These are phyloP conservation scores for Yponomeuta cagnagella DNA, from an alignment of 2,888 invertebrate species.

Conservation along the genomic window DNA sequence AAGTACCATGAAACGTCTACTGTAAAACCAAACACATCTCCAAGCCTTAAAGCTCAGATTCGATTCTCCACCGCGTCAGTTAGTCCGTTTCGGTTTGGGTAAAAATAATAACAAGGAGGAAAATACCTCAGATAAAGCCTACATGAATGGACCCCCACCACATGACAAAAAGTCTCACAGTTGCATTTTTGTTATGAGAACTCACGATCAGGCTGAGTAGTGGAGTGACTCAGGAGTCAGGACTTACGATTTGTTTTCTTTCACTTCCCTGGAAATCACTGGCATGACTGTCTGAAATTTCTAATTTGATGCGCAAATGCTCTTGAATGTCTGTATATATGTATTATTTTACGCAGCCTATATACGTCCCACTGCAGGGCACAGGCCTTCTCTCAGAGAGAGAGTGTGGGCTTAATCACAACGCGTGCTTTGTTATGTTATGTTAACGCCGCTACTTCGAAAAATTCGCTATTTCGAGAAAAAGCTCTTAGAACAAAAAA, in stretches of 20 bases:
- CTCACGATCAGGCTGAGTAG: constrained; percentile 44
- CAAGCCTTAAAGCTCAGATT: background rate
- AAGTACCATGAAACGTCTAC: background rate
- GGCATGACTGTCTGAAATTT: background rate
- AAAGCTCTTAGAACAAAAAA: too few relatives aligned
- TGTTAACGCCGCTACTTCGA: too few relatives aligned
- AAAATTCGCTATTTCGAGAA: too few relatives aligned
- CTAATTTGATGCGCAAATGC: too few relatives aligned
- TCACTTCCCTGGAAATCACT: constrained; percentile 2
- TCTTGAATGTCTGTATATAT: too few relatives aligned
- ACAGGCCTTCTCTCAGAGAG: too few relatives aligned
- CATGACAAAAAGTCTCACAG: background rate
- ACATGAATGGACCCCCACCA: constrained; percentile 2
- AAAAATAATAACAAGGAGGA: constrained; percentile 8
- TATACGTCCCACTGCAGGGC: too few relatives aligned
- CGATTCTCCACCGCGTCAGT: background rate
- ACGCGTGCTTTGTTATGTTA: too few relatives aligned
- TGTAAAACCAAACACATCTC: background rate
- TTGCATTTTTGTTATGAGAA: background rate
- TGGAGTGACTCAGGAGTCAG: constrained; percentile 46
- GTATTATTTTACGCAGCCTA: too few relatives aligned
- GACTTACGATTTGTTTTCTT: background rate
- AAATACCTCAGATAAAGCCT: background rate
- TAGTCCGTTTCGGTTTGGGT: background rate
- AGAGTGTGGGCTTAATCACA: too few relatives aligned